A percentile compares a stretch with the other conserved stretches of the same genome.
Evolutionary conservation across 2,888 invertebrate species (phyloP).

Genomic region (Leptopilina syphax): DNA sequence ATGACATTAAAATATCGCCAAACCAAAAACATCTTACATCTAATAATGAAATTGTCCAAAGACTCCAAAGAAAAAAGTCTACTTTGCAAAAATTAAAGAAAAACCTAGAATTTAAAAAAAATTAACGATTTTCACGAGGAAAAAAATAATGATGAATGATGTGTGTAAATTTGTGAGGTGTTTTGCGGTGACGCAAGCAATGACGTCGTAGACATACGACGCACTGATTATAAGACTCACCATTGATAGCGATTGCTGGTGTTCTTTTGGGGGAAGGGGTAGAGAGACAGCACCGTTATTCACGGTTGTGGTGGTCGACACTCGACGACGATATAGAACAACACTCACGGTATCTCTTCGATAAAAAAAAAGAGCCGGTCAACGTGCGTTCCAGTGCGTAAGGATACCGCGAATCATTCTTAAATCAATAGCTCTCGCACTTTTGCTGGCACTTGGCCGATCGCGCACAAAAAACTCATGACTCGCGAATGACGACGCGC

Average conservation of each 20-base stretch:
- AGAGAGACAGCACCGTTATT: conserved; percentile 25
- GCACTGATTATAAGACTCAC: conserved; percentile 58
- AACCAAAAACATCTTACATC: no score
- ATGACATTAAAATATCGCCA: no score
- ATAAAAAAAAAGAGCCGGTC: conserved; percentile 42
- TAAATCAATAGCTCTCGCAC: conserved; percentile 56
- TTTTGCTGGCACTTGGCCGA: conserved; percentile 51
- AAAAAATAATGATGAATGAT: neutral
- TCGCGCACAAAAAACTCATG: conserved; percentile 48
- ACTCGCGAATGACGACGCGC: conserved; percentile 13
- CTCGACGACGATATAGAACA: conserved; percentile 6
- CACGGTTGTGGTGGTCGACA: conserved; percentile 24
- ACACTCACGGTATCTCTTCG: neutral
- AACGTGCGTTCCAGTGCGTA: conserved; percentile 43
- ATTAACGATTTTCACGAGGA: no score
- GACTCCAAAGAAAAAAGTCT: no score
- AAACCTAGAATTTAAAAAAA: no score
- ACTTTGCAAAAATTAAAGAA: no score
- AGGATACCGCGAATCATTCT: conserved; percentile 52
- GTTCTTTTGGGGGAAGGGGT: conserved; percentile 37
- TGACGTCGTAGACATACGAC: conserved; percentile 52
- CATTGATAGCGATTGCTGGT: conserved; percentile 56
- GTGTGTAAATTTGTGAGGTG: neutral
- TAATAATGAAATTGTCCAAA: no score
- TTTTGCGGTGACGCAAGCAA: conserved; percentile 44